A percentile compares a stretch with the other conserved stretches of the same genome.
Conservation (phyloP, 2,113 vertebrate species). For the Pedionomus torquatus region DNA sequence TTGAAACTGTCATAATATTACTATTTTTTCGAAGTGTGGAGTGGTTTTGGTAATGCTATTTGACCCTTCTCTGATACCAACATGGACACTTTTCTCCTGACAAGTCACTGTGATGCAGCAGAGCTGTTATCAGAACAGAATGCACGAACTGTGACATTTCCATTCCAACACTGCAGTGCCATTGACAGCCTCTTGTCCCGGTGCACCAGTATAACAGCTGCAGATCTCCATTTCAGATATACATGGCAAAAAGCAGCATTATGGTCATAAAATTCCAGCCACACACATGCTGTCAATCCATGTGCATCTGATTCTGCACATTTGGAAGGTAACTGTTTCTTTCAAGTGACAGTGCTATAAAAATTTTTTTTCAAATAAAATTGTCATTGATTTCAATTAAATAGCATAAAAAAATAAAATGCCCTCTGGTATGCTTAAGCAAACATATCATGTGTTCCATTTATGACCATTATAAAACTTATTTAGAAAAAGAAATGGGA, state of each 20-base stretch:
- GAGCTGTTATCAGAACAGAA: background rate
- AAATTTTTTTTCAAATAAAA: conserved; percentile 43
- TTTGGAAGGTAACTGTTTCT: background rate
- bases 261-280: background rate
- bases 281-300: background rate
- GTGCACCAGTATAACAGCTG: background rate
- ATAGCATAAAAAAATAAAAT: background rate
- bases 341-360: background rate
- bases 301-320: background rate
- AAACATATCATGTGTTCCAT: conserved; percentile 29
- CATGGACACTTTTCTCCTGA: background rate
- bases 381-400: conserved; percentile 26
- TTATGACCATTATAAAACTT: conserved; percentile 48
- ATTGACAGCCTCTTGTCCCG: background rate
- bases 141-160: background rate
- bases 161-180: background rate
- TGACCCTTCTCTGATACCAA: background rate
- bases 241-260: background rate
- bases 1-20: background rate
- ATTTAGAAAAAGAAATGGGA: background rate
- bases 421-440: conserved; percentile 5
- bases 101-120: background rate
- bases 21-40: background rate
- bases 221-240: background rate
- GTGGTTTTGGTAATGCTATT: background rate